Percentiles rank a stretch among this genome's conserved stretches.
These are phyloP conservation scores for Myiozetetes cayanensis DNA, from an alignment of 2,113 vertebrate genomes.

Conservation along the genomic window DNA sequence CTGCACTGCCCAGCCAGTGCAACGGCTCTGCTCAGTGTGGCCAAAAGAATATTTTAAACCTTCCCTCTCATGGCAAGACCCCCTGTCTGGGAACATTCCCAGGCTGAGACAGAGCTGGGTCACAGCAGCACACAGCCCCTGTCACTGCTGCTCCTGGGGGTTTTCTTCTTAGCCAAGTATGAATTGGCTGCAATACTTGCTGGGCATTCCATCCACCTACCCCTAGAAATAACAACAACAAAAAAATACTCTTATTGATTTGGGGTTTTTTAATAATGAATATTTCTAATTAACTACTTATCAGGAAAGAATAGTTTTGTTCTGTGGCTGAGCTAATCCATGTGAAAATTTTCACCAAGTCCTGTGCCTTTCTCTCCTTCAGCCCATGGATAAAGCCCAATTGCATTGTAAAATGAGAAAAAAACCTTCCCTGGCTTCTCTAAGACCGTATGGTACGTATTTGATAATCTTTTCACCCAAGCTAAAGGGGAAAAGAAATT, in stretches of 20 bases:
- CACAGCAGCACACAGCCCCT: rapidly evolving
- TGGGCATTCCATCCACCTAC: neutral
- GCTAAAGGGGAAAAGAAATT: neutral
- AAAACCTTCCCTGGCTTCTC: neutral
- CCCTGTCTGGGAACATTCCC: rapidly evolving
- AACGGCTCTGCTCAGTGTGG: neutral
- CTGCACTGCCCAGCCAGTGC: neutral
- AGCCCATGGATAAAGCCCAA: neutral
- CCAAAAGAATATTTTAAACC: neutral
- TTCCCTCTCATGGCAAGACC: neutral
- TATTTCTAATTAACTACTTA: neutral
- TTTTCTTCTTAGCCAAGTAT: neutral
- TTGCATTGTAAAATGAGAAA: neutral
- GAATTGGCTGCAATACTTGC: neutral
- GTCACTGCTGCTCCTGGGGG: no score
- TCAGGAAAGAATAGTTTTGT: neutral
- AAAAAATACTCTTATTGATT: neutral
- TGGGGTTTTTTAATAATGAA: neutral
- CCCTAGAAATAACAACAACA: neutral
- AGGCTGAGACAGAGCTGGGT: neutral
- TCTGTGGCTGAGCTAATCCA: neutral
- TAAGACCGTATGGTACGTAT: neutral
- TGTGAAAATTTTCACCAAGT: neutral
- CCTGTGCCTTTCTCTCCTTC: neutral
- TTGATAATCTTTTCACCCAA: neutral